These are phyloP conservation scores for Cantharis rustica DNA, from an alignment of 2,888 invertebrate genomes.

Conservation along the genomic window DNA sequence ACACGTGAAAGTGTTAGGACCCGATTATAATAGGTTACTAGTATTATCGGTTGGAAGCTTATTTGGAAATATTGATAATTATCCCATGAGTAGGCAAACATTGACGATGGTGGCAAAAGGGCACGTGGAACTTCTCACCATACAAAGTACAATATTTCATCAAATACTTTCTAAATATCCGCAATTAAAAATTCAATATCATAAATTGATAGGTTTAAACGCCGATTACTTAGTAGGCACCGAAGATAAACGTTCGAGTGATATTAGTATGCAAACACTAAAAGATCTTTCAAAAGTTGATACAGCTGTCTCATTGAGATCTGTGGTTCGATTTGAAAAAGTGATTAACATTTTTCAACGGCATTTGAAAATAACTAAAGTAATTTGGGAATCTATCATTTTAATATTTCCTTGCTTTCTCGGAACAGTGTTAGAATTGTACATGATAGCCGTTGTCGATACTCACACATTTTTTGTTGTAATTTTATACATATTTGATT, in stretches of 20 bases:
- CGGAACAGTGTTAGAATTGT: conserved; percentile 1
- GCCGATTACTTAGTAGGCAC: conserved; percentile 28
- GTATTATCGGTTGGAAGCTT: conserved; percentile 36
- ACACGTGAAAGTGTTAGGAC: conserved; percentile 37
- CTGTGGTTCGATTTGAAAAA: neutral
- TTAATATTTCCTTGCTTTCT: neutral
- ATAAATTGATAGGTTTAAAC: conserved; percentile 25
- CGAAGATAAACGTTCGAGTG: neutral
- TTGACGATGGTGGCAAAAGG: conserved; percentile 40
- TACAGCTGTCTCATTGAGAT: neutral
- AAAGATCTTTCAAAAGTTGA: neutral
- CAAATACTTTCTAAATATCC: conserved; percentile 33
- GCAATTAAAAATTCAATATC: conserved; percentile 17
- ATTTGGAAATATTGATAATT: conserved; percentile 38
- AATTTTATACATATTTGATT: conserved; percentile 30
- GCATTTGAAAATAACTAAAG: neutral
- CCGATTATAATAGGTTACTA: conserved; percentile 34
- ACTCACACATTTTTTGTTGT: neutral
- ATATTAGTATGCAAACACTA: neutral
- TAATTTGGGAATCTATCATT: conserved; percentile 2
- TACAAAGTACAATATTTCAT: conserved; percentile 32
- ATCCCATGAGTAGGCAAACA: conserved; percentile 31
- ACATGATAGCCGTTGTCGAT: neutral
- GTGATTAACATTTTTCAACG: neutral
- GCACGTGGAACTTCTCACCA: conserved; percentile 35